A percentile compares a stretch with the other conserved stretches of the same genome.
These are phyloP conservation scores for Rhyacophila evoluta DNA, from an alignment of 2,888 invertebrate species.

Conservation along the genomic window DNA sequence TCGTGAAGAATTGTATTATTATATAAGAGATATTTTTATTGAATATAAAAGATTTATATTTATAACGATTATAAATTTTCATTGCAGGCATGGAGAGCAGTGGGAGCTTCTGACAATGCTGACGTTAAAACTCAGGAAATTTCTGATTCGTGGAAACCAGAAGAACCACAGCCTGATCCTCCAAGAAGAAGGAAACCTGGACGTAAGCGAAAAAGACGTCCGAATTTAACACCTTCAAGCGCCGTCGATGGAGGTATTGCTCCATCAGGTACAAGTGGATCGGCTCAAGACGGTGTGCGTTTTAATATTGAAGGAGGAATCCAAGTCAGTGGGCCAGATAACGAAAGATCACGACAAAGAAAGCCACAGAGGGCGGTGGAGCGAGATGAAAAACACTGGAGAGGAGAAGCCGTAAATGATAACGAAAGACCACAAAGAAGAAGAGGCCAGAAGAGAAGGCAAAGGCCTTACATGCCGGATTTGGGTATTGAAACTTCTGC, in stretches of 20 bases:
- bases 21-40: too few relatives aligned
- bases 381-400: constrained; percentile 59
- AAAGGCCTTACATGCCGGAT: constrained; percentile 58
- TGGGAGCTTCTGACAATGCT: constrained; percentile 59
- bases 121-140: constrained; percentile 55
- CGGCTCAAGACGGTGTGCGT: constrained; percentile 37
- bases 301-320: constrained; percentile 40
- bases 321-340: constrained; percentile 57
- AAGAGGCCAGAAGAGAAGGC: constrained; percentile 61
- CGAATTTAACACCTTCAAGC: constrained; percentile 61
- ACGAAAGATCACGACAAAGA: constrained; percentile 53
- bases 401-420: constrained; percentile 63
- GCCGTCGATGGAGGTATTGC: constrained; percentile 54
- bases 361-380: constrained; percentile 63
- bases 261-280: constrained; percentile 19
- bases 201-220: constrained; percentile 74
- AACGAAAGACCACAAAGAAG: constrained; percentile 60
- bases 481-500: constrained; percentile 55
- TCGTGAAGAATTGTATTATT: too few relatives aligned
- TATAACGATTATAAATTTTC: too few relatives aligned
- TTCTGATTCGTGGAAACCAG: constrained; percentile 55
- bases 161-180: constrained; percentile 59
- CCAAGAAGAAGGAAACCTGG: constrained; percentile 65
- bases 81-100: constrained; percentile 70
- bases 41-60: too few relatives aligned